Conservation (phyloP, 2,888 invertebrate genomes). For the Nemurella pictetii region DNA sequence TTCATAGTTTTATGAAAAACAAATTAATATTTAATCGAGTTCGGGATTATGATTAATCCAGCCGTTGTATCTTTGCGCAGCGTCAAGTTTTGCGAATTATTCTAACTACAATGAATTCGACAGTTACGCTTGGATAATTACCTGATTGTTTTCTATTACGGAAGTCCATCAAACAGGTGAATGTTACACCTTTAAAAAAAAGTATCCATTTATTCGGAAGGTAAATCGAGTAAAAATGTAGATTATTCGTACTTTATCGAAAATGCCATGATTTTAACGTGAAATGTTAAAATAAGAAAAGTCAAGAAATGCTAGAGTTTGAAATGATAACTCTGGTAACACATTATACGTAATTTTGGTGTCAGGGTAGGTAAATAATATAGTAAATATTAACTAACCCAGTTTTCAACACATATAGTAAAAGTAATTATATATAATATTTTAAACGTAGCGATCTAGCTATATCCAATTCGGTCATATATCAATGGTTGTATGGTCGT, state of each 20-base stretch:
- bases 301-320: constrained; percentile 21
- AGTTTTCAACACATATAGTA: constrained; percentile 17
- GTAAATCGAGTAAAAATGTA: background rate
- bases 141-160: background rate
- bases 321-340: constrained; percentile 52
- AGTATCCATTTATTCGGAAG: background rate
- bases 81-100: background rate
- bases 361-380: constrained; percentile 69
- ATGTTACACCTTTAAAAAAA: background rate
- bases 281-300: constrained; percentile 23
- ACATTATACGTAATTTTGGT: constrained; percentile 86
- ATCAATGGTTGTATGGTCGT: background rate
- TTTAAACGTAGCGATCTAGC: constrained; percentile 19
- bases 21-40: background rate
- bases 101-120: background rate
- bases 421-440: constrained; percentile 26
- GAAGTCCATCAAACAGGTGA: background rate
- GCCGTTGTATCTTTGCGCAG: background rate
- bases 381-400: constrained; percentile 23
- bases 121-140: background rate
- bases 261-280: constrained; percentile 33
- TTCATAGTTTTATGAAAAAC: too few species aligned
- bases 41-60: background rate
- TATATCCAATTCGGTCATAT: background rate
- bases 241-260: background rate